These are phyloP conservation scores for Nymphicus hollandicus DNA, from an alignment of 2,113 vertebrate species.

Conservation along the genomic window DNA sequence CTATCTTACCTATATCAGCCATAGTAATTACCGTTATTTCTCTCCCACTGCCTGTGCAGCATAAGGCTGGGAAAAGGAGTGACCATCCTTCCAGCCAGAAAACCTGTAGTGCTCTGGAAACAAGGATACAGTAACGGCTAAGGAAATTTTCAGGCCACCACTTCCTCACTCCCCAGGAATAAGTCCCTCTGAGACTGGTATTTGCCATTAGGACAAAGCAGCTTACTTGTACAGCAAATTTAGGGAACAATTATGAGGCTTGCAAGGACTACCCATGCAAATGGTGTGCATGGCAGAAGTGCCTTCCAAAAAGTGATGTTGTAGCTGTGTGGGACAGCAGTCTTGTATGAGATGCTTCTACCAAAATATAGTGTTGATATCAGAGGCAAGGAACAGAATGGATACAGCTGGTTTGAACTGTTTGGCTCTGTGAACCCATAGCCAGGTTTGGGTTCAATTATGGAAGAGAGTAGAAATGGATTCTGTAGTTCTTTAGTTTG, in stretches of 20 bases:
- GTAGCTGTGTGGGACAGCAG: not conserved
- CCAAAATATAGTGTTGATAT: not conserved
- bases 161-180: not conserved
- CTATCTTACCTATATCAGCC: not conserved
- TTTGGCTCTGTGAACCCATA: not conserved
- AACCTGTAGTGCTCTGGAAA: not conserved
- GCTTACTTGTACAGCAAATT: not conserved
- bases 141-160: not conserved
- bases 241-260: not conserved
- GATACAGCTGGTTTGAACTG: not conserved
- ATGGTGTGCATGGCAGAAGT: not conserved
- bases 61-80: not conserved
- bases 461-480: not conserved
- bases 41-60: not conserved
- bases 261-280: not conserved
- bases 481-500: not conserved
- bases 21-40: not conserved
- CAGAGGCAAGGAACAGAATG: not conserved
- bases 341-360: not conserved
- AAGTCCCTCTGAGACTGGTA: not conserved
- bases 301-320: not conserved
- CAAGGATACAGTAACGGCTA: not conserved
- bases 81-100: not conserved
- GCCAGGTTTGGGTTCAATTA: not conserved
- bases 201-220: not conserved